Percentiles rank a stretch among this genome's conserved stretches.
These are phyloP conservation scores for Xyrichtys novacula DNA, from an alignment of 2,797 vertebrate species.

Conservation along the genomic window DNA sequence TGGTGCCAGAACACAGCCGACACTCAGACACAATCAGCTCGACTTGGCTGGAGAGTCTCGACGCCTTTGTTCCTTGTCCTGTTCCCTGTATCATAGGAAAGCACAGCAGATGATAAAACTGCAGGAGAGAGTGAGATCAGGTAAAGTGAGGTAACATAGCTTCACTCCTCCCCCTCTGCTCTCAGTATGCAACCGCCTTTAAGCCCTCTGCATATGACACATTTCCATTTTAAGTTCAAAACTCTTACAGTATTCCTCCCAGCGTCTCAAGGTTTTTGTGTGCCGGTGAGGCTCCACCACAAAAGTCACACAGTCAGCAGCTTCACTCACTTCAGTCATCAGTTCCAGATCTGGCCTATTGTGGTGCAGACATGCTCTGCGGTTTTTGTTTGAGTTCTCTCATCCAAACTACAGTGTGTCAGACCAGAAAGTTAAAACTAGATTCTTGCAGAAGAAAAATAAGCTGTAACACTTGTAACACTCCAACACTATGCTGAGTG, in stretches of 20 bases:
- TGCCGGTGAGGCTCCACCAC: slow-evolving; percentile 13
- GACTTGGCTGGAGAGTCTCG: slow-evolving; percentile 41
- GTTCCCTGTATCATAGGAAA: slow-evolving; percentile 16
- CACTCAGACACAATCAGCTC: slow-evolving; percentile 39
- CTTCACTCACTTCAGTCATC: slow-evolving; percentile 2
- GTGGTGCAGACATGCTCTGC: not conserved
- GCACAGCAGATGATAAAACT: slow-evolving; percentile 17
- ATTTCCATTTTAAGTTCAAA: slow-evolving; percentile 38
- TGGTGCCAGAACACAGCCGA: slow-evolving; percentile 40
- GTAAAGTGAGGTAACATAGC: slow-evolving; percentile 15
- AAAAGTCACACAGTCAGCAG: slow-evolving; percentile 8
- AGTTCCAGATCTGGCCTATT: not conserved
- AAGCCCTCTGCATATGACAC: slow-evolving; percentile 34
- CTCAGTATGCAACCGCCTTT: slow-evolving; percentile 32
- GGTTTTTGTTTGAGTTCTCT: not conserved
- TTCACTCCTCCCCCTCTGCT: slow-evolving; percentile 5
- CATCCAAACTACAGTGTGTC: not conserved
- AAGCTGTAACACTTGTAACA: too few species aligned
- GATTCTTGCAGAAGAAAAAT: too few species aligned
- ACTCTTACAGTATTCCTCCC: slow-evolving; percentile 19
- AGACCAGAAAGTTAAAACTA: too few species aligned
- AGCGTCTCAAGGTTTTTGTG: slow-evolving; percentile 30
- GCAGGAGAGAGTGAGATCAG: slow-evolving; percentile 19
- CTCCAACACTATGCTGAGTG: too few species aligned
- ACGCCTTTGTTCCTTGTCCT: slow-evolving; percentile 29